Percentiles rank a stretch among this genome's conserved stretches.
Evolutionary conservation across 2,113 vertebrate species (phyloP).

Genomic region (Hydrochoerus hydrochaeris): DNA sequence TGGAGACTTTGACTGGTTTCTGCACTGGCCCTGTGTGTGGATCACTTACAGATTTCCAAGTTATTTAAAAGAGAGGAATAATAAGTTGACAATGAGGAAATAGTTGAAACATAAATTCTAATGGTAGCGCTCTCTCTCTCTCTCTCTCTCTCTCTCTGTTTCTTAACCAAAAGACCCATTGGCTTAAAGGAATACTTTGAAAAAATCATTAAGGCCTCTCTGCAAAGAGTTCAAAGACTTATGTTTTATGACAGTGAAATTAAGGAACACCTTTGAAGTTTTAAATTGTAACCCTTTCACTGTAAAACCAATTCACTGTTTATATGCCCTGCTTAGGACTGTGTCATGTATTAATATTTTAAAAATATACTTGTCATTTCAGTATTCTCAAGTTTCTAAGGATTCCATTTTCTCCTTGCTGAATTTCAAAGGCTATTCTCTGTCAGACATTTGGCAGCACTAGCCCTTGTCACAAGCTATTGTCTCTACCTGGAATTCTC

Average conservation of each 20-base stretch:
- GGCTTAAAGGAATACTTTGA: constrained; percentile 38
- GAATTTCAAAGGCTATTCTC: not conserved
- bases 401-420: not conserved
- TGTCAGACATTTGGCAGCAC: not conserved
- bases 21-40: not conserved
- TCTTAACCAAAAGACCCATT: not conserved
- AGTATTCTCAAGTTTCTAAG: not conserved
- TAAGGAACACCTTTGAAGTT: not conserved
- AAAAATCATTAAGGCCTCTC: not conserved
- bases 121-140: not conserved
- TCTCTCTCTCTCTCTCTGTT: constrained; percentile 2
- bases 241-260: not conserved
- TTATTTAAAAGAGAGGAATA: not conserved
- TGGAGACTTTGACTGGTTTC: constrained; percentile 1
- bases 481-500: not conserved
- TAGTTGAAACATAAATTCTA: not conserved
- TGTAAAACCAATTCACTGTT: not conserved
- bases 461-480: not conserved
- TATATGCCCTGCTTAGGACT: not conserved
- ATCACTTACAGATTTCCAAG: not conserved
- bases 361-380: not conserved
- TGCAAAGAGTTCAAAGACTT: not conserved
- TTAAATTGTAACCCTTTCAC: not conserved
- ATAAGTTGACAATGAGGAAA: not conserved
- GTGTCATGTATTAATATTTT: not conserved